phyloP scores from a whole-genome alignment of 2,113 vertebrate species.

The Oreochromis aureus region DNA sequence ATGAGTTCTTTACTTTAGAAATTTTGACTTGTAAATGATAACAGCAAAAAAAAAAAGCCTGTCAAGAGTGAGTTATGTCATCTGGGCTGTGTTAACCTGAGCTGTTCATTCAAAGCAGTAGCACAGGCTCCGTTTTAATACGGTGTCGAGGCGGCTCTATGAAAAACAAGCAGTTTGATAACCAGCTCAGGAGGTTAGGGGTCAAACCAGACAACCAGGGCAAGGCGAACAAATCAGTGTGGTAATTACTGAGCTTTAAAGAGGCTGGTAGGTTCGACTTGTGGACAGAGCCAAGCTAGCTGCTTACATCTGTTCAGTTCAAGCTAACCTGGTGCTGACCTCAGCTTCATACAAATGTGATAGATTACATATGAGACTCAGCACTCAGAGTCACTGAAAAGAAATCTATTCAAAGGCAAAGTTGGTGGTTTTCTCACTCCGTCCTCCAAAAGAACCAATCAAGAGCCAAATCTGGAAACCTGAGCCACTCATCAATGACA shows the following conservation, averaged over 20 bases:
- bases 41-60: background rate
- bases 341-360: background rate
- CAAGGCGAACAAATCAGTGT: background rate
- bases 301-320: background rate
- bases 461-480: background rate
- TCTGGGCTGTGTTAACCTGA: background rate
- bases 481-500: background rate
- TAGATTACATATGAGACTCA: background rate
- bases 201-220: background rate
- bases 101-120: background rate
- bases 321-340: background rate
- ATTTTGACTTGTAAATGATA: background rate
- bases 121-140: background rate
- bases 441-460: background rate
- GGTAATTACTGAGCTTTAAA: background rate
- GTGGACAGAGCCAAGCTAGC: background rate
- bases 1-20: background rate
- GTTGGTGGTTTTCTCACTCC: accelerated
- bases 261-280: background rate
- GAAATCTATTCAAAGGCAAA: background rate
- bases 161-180: background rate
- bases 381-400: background rate
- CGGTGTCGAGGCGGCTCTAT: background rate
- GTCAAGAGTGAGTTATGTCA: background rate
- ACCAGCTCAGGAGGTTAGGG: background rate